phyloP scores from a whole-genome alignment of 2,888 invertebrate genomes.

The Flexamia atlantica region DNA sequence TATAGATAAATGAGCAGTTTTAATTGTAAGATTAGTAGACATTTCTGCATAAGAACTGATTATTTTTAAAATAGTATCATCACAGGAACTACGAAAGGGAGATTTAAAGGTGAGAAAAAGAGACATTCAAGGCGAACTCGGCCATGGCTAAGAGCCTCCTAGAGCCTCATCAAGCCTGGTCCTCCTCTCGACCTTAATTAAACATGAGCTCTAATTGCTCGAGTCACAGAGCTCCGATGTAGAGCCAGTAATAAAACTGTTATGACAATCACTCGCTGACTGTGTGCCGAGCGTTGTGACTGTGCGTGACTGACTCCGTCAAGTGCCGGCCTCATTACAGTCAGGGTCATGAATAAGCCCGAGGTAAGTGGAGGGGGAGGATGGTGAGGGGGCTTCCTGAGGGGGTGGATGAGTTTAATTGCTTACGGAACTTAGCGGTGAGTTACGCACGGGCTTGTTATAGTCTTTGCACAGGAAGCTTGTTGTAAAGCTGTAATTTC shows the following conservation, averaged over 20 bases:
- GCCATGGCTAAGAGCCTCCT: too few relatives aligned
- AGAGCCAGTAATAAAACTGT: background rate
- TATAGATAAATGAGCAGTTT: too few relatives aligned
- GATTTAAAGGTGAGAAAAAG: too few relatives aligned
- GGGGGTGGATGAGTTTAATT: conserved; percentile 19
- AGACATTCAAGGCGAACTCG: too few relatives aligned
- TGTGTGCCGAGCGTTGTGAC: background rate
- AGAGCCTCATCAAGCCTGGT: background rate
- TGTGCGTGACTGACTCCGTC: conserved; percentile 42
- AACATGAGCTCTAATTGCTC: background rate
- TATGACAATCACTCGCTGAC: background rate
- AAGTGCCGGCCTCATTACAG: conserved; percentile 44
- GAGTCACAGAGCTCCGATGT: background rate
- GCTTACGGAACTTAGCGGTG: conserved; percentile 47
- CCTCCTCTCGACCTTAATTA: background rate
- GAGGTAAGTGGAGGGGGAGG: background rate
- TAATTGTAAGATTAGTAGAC: too few relatives aligned
- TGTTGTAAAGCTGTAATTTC: background rate
- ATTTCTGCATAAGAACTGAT: too few relatives aligned
- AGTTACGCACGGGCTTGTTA: conserved; percentile 4
- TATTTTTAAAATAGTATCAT: too few relatives aligned
- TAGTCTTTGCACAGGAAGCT: background rate
- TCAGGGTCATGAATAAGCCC: conserved; percentile 32
- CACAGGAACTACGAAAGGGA: too few relatives aligned
- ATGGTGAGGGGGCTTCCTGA: background rate